Conservation (phyloP, 2,797 vertebrate species). For the Xiphophorus birchmanni region DNA sequence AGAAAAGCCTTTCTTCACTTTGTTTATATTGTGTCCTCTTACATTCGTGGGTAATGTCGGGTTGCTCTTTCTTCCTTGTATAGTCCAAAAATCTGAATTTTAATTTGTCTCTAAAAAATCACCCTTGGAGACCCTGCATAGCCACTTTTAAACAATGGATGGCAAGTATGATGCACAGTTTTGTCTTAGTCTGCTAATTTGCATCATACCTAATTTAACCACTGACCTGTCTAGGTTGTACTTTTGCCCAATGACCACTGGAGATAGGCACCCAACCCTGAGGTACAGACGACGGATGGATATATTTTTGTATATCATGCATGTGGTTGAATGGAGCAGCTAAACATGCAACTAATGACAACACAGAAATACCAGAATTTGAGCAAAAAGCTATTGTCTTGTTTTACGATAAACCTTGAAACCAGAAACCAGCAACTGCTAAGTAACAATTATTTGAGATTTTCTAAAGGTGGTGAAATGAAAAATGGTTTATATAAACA, state of each 20-base stretch:
- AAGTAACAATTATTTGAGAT: not conserved
- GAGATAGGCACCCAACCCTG: no score
- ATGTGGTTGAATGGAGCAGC: not conserved
- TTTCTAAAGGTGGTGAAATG: not conserved
- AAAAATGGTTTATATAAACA: conserved; percentile 19
- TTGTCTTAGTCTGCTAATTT: not conserved
- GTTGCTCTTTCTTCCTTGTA: not conserved
- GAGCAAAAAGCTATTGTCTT: not conserved
- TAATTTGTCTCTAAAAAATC: not conserved
- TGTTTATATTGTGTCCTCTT: not conserved
- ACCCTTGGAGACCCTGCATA: not conserved
- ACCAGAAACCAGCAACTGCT: not conserved
- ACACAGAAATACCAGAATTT: not conserved
- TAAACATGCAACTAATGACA: not conserved
- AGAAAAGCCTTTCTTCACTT: not conserved
- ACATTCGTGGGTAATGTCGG: not conserved
- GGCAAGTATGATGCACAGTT: not conserved
- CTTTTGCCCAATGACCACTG: no score
- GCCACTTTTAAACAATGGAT: not conserved
- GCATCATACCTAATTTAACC: no score
- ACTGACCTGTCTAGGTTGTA: no score
- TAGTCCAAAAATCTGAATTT: not conserved
- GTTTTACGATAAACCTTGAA: not conserved
- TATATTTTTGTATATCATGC: not conserved
- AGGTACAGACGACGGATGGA: no score